Conservation (phyloP, 1,140 invertebrate species). For the Lepidurus packardi region DNA sequence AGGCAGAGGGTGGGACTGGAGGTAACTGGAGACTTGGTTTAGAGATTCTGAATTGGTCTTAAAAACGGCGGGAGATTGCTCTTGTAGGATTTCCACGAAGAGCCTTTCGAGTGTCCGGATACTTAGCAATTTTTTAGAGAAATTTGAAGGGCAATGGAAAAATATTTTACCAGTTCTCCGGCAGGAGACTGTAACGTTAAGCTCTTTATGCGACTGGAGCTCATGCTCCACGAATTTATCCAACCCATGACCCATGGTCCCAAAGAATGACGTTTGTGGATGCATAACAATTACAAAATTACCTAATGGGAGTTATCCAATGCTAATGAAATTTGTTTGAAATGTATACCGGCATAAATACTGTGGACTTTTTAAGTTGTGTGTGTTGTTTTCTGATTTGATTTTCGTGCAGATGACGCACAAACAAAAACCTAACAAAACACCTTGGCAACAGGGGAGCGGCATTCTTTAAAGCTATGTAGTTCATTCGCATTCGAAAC, state of each 20-base stretch:
- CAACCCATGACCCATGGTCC: conserved; percentile 34
- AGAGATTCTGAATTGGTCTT: background rate
- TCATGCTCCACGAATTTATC: conserved; percentile 31
- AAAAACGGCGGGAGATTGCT: background rate
- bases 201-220: conserved; percentile 20
- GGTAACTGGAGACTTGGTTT: conserved; percentile 7
- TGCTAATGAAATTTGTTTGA: background rate
- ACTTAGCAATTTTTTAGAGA: conserved; percentile 2
- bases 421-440: background rate
- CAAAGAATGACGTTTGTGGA: conserved; percentile 29
- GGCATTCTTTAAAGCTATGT: background rate
- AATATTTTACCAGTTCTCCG: conserved; percentile 33
- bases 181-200: conserved; percentile 5
- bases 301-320: background rate
- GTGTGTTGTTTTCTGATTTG: too few species aligned
- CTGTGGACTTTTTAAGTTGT: too few species aligned
- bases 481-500: background rate
- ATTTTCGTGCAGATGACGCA: background rate
- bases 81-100: conserved; percentile 32
- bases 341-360: too few species aligned
- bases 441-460: background rate
- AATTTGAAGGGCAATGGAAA: background rate
- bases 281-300: background rate
- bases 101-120: conserved; percentile 34
- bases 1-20: background rate